A percentile compares a stretch with the other conserved stretches of the same genome.
These are phyloP conservation scores for Nymphalis urticae DNA, from an alignment of 2,888 invertebrate genomes.

Conservation along the genomic window DNA sequence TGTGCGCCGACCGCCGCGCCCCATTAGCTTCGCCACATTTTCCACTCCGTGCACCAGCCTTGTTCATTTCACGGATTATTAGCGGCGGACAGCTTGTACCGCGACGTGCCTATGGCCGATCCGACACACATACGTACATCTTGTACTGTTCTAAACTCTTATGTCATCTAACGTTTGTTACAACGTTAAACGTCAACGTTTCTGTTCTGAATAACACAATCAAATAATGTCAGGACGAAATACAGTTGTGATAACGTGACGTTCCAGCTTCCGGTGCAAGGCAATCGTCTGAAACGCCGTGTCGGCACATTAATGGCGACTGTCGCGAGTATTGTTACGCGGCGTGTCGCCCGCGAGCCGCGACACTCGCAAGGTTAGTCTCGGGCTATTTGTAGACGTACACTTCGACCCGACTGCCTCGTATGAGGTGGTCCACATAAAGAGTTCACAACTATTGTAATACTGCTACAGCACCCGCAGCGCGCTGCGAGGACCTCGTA, in stretches of 20 bases:
- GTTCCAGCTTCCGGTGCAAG: background rate
- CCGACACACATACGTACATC: too few relatives aligned
- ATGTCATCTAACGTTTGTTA: too few relatives aligned
- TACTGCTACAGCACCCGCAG: background rate
- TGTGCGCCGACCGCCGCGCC: background rate
- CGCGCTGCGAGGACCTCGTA: background rate
- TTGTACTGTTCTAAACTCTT: too few relatives aligned
- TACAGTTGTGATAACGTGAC: too few relatives aligned
- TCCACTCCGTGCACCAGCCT: background rate
- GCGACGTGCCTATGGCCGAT: background rate
- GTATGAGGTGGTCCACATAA: too few relatives aligned
- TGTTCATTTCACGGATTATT: slow-evolving; percentile 13
- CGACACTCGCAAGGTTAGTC: slow-evolving; percentile 4
- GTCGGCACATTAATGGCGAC: too few relatives aligned
- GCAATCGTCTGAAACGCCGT: too few relatives aligned
- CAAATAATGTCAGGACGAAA: too few relatives aligned
- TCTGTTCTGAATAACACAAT: too few relatives aligned
- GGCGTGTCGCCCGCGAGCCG: background rate
- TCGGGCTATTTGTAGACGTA: slow-evolving; percentile 2
- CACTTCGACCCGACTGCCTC: background rate
- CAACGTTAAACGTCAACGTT: too few relatives aligned
- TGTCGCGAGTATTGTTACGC: background rate
- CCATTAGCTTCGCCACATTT: background rate
- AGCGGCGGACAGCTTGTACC: slow-evolving; percentile 3
- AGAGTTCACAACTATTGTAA: background rate